Percentiles rank a stretch among this genome's conserved stretches.
Conservation (phyloP, 37 sponge, comb jelly and placozoan species). For the Haliclona indistincta region DNA sequence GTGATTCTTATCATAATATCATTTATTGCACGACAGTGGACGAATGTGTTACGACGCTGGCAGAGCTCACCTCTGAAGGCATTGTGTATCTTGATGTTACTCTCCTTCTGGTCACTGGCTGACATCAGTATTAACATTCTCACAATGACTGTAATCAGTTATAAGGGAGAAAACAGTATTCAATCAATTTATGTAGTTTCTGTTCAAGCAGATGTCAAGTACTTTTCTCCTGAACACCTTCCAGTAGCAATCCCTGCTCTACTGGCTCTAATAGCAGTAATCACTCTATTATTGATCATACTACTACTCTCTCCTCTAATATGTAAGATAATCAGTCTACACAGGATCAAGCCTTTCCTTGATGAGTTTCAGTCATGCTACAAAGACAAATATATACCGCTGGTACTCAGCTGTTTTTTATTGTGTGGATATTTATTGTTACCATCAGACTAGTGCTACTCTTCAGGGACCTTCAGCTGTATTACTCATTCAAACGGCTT, state of each 20-base stretch:
- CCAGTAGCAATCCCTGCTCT: not conserved
- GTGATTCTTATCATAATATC: not conserved
- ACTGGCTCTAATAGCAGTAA: not conserved
- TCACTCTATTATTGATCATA: not conserved
- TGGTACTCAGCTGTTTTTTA: constrained; percentile 12
- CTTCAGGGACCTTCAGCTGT: too few species aligned
- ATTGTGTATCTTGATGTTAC: constrained; percentile 2
- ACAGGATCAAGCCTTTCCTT: not conserved
- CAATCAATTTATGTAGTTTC: too few species aligned
- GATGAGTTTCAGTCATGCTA: constrained; percentile 1
- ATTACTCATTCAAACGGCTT: too few species aligned
- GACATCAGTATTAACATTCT: constrained; percentile 2
- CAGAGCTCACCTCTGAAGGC: constrained; percentile 16
- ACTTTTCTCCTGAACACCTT: constrained; percentile 1
- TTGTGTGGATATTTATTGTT: not conserved
- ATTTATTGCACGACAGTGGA: not conserved
- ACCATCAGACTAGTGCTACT: too few species aligned
- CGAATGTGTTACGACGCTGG: not conserved
- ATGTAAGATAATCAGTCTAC: too few species aligned
- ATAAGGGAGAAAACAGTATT: too few species aligned
- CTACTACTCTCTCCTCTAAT: not conserved
- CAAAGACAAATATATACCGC: not conserved
- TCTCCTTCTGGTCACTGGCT: constrained; percentile 27
- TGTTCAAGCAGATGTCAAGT: constrained; percentile 1
- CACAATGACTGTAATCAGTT: not conserved